These are phyloP conservation scores for Gallinago solitaria DNA, from an alignment of 2,797 vertebrate species.

Conservation along the genomic window DNA sequence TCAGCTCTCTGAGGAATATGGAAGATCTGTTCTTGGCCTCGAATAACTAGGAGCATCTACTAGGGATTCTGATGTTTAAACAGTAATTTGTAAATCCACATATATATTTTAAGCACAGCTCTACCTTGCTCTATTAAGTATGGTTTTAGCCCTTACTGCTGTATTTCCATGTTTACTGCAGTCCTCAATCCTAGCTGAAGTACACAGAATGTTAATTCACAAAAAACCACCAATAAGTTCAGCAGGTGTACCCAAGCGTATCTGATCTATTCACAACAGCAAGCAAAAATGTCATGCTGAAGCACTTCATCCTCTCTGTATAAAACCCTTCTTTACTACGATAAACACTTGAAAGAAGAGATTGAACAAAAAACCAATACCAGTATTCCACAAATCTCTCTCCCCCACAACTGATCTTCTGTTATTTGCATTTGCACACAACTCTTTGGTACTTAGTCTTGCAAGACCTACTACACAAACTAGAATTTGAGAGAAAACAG, in stretches of 20 bases:
- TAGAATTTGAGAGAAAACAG: not conserved
- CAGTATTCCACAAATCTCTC: not conserved
- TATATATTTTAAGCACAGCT: not conserved
- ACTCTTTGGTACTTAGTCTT: not conserved
- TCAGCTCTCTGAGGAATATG: not conserved
- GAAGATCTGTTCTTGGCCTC: not conserved
- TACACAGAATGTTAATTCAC: not conserved
- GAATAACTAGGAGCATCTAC: not conserved
- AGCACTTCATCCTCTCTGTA: not conserved
- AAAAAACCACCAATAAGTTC: not conserved
- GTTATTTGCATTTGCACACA: not conserved
- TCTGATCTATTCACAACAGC: not conserved
- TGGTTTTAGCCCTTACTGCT: not conserved
- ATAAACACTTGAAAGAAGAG: not conserved
- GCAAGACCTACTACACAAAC: not conserved
- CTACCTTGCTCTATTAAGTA: not conserved
- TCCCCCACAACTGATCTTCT: not conserved
- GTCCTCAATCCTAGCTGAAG: not conserved
- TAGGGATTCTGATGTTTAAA: not conserved
- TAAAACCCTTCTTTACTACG: not conserved
- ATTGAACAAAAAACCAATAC: not conserved
- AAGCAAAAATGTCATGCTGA: not conserved
- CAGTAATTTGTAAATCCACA: not conserved
- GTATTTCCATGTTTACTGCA: not conserved
- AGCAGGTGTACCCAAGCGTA: accelerated